A percentile compares a stretch with the other conserved stretches of the same genome.
Conservation (phyloP, 2,888 invertebrate genomes). For the Trilocha varians region DNA sequence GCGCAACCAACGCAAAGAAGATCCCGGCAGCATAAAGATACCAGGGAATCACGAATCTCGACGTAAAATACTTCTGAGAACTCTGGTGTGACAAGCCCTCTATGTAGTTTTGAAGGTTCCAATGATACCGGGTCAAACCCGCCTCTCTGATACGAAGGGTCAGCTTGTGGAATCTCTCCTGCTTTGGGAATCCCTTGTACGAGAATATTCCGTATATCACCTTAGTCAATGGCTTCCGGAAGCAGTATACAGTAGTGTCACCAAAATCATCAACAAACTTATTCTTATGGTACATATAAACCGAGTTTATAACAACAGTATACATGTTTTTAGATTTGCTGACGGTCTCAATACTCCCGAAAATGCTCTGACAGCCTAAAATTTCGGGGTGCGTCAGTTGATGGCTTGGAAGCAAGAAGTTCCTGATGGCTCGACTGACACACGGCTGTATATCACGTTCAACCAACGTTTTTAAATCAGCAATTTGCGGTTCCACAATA, state of each 20-base stretch:
- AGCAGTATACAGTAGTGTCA: slow-evolving; percentile 14
- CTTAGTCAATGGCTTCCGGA: slow-evolving; percentile 26
- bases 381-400: background rate
- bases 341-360: slow-evolving; percentile 27
- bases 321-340: slow-evolving; percentile 23
- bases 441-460: slow-evolving; percentile 30
- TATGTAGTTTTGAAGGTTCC: slow-evolving; percentile 15
- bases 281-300: slow-evolving; percentile 27
- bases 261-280: slow-evolving; percentile 27
- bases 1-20: slow-evolving; percentile 16
- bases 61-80: slow-evolving; percentile 6
- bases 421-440: slow-evolving; percentile 24
- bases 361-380: slow-evolving; percentile 15
- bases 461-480: slow-evolving; percentile 16
- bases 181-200: slow-evolving; percentile 44
- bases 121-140: slow-evolving; percentile 26
- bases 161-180: slow-evolving; percentile 17
- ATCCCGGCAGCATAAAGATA: slow-evolving; percentile 23
- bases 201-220: slow-evolving; percentile 36
- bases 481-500: slow-evolving; percentile 14
- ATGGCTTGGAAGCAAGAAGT: slow-evolving; percentile 6
- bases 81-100: slow-evolving; percentile 14
- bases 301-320: slow-evolving; percentile 22
- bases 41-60: slow-evolving; percentile 29
- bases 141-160: slow-evolving; percentile 31